Evolutionary conservation across 2,888 invertebrate species (phyloP).

Genomic region (Agrochola macilenta): DNA sequence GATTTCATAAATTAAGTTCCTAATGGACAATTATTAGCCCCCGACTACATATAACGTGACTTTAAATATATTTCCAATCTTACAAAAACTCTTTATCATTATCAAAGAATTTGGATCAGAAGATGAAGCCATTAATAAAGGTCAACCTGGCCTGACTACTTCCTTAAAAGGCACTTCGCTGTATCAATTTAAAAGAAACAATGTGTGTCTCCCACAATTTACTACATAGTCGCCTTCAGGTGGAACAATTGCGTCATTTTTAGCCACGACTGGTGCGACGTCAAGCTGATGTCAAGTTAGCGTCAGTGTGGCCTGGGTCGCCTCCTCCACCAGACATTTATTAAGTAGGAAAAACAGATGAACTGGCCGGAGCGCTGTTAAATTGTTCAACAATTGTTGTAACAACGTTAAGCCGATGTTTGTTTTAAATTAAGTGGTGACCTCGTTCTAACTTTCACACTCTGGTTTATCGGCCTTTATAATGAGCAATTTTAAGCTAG

Average conservation of each 20-base stretch:
- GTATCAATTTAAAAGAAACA: constrained; percentile 38
- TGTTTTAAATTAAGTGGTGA: constrained; percentile 60
- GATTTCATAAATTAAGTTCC: constrained; percentile 24
- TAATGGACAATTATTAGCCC: constrained; percentile 7
- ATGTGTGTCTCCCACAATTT: constrained; percentile 62
- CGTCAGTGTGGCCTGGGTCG: constrained; percentile 75
- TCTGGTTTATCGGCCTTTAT: constrained; percentile 46
- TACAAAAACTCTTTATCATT: neutral
- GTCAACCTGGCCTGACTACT: constrained; percentile 5
- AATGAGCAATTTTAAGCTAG: constrained; percentile 32
- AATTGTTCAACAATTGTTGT: constrained; percentile 73
- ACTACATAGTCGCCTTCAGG: constrained; percentile 65
- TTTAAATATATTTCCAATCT: neutral
- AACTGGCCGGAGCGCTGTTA: constrained; percentile 67
- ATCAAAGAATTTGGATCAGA: constrained; percentile 1
- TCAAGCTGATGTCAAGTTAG: constrained; percentile 83
- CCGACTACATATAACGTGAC: no score
- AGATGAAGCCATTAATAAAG: constrained; percentile 2
- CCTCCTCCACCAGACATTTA: constrained; percentile 79
- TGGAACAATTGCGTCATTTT: constrained; percentile 78
- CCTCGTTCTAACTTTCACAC: constrained; percentile 57
- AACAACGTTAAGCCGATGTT: constrained; percentile 65
- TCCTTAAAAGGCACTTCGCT: constrained; percentile 11
- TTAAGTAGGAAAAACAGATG: constrained; percentile 82
- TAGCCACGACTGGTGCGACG: constrained; percentile 73